These are phyloP conservation scores for Labeo rohita DNA, from an alignment of 2,113 vertebrate species.

Conservation along the genomic window DNA sequence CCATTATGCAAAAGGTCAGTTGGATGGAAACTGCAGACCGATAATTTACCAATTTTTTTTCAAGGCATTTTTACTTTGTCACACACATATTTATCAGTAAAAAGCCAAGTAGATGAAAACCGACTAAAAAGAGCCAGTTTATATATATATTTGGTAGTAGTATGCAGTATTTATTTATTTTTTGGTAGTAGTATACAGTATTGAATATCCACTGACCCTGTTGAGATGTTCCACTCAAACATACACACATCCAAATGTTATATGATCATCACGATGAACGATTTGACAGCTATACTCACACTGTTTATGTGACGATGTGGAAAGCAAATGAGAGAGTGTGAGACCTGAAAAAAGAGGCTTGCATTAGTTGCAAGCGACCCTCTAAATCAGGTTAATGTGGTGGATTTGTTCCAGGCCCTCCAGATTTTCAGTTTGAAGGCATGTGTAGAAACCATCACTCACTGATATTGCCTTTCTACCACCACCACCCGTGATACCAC, in stretches of 20 bases:
- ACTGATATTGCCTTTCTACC: not conserved
- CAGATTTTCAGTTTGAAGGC: constrained; percentile 33
- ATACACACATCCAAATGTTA: constrained; percentile 16
- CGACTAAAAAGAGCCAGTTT: too few relatives aligned
- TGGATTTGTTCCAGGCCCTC: constrained; percentile 59
- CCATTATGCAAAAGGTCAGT: not conserved
- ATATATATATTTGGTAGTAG: not conserved
- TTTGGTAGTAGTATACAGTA: not conserved
- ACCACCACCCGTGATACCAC: constrained; percentile 3
- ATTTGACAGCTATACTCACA: not conserved
- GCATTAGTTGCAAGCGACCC: not conserved
- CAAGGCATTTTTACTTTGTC: too few relatives aligned
- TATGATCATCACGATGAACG: not conserved
- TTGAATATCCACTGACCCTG: not conserved
- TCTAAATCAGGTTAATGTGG: constrained; percentile 59
- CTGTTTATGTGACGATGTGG: not conserved
- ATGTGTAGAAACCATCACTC: constrained; percentile 62
- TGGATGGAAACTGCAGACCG: not conserved
- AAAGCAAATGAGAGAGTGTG: constrained; percentile 25
- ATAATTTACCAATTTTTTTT: too few relatives aligned
- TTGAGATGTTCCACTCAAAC: constrained; percentile 23
- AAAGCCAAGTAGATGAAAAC: too few relatives aligned
- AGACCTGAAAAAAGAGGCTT: not conserved
- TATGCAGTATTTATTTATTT: not conserved
- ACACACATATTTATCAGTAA: too few relatives aligned